Percentiles rank a stretch among this genome's conserved stretches.
Conservation (phyloP, 1,140 invertebrate genomes). For the Anagrus nilaparvatae region DNA sequence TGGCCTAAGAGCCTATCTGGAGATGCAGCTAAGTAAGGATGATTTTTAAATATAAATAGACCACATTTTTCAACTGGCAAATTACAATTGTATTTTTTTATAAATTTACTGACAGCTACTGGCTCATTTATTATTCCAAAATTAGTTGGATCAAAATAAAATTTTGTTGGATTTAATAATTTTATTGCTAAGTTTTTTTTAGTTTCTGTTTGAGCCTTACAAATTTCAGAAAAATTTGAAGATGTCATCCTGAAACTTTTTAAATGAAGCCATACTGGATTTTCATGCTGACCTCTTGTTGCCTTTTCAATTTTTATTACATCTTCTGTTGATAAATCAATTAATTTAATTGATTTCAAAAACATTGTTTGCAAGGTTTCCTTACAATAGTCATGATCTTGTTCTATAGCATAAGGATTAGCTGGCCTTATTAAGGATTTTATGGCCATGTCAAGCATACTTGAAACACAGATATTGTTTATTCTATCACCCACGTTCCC, state of each 20-base stretch:
- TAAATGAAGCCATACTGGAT: background rate
- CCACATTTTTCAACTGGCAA: too few species aligned
- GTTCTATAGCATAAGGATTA: background rate
- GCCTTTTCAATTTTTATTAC: background rate
- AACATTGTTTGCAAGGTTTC: background rate
- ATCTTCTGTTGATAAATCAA: background rate
- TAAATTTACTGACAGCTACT: too few species aligned
- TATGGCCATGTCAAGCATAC: background rate
- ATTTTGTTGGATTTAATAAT: background rate
- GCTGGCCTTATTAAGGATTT: background rate
- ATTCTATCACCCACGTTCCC: background rate
- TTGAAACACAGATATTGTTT: background rate
- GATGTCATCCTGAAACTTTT: background rate
- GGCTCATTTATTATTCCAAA: too few species aligned
- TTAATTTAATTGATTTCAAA: background rate
- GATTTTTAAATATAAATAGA: too few species aligned
- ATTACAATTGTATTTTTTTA: too few species aligned
- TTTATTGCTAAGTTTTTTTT: background rate
- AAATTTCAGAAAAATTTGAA: conserved; percentile 4
- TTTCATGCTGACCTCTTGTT: background rate
- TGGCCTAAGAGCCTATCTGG: conserved; percentile 19
- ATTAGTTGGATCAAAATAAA: background rate
- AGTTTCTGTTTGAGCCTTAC: background rate
- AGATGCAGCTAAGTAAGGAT: too few species aligned
- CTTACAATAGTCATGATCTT: background rate